Evolutionary conservation across 2,797 vertebrate genomes (phyloP).

Genomic region (Mus caroli): DNA sequence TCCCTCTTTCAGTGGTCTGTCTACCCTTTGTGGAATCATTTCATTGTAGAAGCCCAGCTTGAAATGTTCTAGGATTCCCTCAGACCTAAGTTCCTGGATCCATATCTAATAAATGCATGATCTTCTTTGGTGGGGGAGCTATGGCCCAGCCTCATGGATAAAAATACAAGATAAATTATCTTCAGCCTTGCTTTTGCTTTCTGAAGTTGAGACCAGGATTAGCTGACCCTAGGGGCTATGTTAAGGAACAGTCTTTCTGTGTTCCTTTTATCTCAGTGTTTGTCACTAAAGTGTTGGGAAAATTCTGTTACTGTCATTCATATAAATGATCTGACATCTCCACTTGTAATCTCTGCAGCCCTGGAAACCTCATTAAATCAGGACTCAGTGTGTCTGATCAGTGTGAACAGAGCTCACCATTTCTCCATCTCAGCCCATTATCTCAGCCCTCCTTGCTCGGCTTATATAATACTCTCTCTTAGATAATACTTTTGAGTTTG

Average conservation of each 20-base stretch:
- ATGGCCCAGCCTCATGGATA: not conserved
- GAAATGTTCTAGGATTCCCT: not conserved
- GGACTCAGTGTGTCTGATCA: not conserved
- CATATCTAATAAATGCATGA: not conserved
- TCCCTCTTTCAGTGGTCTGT: not conserved
- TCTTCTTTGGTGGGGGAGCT: not conserved
- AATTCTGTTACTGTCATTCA: constrained; percentile 55
- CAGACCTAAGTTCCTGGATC: not conserved
- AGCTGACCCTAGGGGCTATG: constrained; percentile 31
- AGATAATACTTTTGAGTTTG: not conserved
- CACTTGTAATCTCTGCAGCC: constrained; percentile 67
- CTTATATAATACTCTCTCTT: not conserved
- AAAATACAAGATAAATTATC: not conserved
- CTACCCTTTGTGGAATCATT: not conserved
- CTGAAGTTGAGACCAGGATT: constrained; percentile 72
- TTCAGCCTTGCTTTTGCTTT: constrained; percentile 68
- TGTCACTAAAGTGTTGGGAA: constrained; percentile 50
- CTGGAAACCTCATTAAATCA: constrained; percentile 70
- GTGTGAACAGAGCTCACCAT: not conserved
- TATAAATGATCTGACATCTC: constrained; percentile 43
- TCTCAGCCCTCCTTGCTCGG: not conserved
- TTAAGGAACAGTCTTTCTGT: constrained; percentile 60
- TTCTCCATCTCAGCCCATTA: not conserved
- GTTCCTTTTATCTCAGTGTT: constrained; percentile 63
- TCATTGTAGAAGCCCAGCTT: not conserved